Conservation (phyloP, 2,113 vertebrate species). For the Corynorhinus townsendii region DNA sequence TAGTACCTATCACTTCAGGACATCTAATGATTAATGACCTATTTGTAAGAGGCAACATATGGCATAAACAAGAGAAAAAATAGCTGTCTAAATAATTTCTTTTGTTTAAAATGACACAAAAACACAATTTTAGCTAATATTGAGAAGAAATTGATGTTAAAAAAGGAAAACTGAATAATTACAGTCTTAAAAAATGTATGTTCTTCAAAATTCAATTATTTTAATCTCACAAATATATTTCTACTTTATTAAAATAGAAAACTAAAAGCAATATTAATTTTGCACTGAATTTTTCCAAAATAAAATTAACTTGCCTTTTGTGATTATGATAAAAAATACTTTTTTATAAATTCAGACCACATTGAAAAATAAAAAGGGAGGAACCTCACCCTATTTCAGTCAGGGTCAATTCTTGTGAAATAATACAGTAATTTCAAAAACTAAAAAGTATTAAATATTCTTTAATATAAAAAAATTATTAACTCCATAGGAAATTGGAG, state of each 20-base stretch:
- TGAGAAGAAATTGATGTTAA: constrained; percentile 30
- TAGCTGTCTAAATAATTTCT: not conserved
- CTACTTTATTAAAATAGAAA: constrained; percentile 4
- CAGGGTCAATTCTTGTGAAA: not conserved
- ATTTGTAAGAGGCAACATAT: not conserved
- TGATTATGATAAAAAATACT: not conserved
- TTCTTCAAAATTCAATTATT: not conserved
- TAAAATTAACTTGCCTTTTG: constrained; percentile 38
- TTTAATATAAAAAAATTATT: constrained; percentile 4
- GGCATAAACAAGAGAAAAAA: not conserved
- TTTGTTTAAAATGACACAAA: not conserved
- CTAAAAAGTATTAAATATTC: not conserved
- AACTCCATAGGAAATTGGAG: not conserved
- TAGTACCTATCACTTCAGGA: not conserved
- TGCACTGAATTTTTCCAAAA: constrained; percentile 6
- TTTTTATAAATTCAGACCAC: constrained; percentile 8
- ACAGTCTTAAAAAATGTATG: not conserved
- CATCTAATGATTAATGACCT: not conserved
- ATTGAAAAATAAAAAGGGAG: not conserved
- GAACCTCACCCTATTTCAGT: not conserved
- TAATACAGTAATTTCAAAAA: not conserved
- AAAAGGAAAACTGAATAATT: not conserved
- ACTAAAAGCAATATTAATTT: constrained; percentile 21
- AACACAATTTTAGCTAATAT: constrained; percentile 7
- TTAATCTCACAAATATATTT: constrained; percentile 31